Evolutionary conservation across 2,888 invertebrate genomes (phyloP).

Genomic region (Nymphalis c-album): DNA sequence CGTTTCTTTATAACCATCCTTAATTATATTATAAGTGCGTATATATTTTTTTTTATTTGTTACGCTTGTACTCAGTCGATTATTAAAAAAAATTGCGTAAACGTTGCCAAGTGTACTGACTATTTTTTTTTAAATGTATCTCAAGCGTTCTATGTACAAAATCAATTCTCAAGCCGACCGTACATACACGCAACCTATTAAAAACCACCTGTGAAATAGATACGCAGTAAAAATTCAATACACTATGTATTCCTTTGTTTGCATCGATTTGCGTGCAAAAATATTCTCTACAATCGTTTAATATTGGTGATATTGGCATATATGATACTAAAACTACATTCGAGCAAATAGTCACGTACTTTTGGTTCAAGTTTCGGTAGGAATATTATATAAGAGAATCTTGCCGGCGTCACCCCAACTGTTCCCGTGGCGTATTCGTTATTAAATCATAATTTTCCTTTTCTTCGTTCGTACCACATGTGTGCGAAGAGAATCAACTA

Average conservation of each 20-base stretch:
- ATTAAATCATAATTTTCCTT: conserved; percentile 32
- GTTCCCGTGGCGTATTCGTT: conserved; percentile 21
- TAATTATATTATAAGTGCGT: too few species aligned
- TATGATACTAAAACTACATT: conserved; percentile 31
- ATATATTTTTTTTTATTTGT: too few species aligned
- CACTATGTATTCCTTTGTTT: conserved; percentile 23
- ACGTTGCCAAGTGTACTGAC: too few species aligned
- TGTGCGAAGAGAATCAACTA: conserved; percentile 12
- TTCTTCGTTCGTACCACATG: conserved; percentile 13
- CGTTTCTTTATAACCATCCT: too few species aligned
- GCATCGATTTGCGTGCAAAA: conserved; percentile 23
- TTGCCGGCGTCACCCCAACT: conserved; percentile 29
- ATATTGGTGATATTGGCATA: conserved; percentile 33
- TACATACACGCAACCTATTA: too few species aligned
- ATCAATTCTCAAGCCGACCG: too few species aligned
- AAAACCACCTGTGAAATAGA: neutral
- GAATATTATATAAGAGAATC: conserved; percentile 33
- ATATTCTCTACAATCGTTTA: conserved; percentile 24
- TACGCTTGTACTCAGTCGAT: too few species aligned
- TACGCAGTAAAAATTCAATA: conserved; percentile 24
- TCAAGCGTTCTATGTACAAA: too few species aligned
- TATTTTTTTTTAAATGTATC: too few species aligned
- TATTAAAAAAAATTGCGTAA: too few species aligned
- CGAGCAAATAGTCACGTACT: conserved; percentile 35
- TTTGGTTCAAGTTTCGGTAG: conserved; percentile 23